phyloP scores from a whole-genome alignment of 2,888 invertebrate genomes.

The Drosophila bunnanda region DNA sequence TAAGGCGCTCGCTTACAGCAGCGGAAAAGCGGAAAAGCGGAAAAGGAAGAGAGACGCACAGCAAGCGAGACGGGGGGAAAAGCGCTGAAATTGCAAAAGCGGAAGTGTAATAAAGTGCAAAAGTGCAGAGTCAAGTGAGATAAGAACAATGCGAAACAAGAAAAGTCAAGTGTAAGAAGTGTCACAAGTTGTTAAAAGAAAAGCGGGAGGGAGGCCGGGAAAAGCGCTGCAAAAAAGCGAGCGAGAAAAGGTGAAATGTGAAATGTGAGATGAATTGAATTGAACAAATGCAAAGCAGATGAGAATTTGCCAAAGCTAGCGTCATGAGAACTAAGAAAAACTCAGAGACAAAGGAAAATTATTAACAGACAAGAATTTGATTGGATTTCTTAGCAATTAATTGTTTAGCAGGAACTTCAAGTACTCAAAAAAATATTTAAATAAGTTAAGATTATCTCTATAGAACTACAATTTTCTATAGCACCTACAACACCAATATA shows the following conservation, averaged over 20 bases:
- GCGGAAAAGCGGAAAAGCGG: constrained; percentile 2
- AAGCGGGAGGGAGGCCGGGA: neutral
- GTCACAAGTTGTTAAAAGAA: constrained; percentile 40
- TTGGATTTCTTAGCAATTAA: neutral
- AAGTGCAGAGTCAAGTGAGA: constrained; percentile 43
- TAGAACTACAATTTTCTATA: too few relatives aligned
- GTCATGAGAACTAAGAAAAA: neutral
- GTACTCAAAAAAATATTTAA: neutral
- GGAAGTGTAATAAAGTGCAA: constrained; percentile 72
- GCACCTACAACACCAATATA: too few relatives aligned
- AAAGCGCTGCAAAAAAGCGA: neutral
- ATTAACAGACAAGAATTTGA: neutral
- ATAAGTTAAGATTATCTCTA: too few relatives aligned
- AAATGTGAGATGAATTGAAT: constrained; percentile 48
- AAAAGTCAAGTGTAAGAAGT: constrained; percentile 55
- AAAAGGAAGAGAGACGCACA: constrained; percentile 5
- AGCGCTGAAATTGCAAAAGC: constrained; percentile 63
- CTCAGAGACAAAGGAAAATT: neutral
- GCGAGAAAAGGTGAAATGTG: constrained; percentile 37
- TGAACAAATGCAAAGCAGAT: constrained; percentile 33
- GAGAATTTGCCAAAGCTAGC: constrained; percentile 1
- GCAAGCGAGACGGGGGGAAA: constrained; percentile 27
- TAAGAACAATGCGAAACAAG: constrained; percentile 50
- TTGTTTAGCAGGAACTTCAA: neutral
- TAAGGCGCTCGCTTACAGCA: constrained; percentile 50